phyloP scores from a whole-genome alignment of 1,140 invertebrate genomes.

The Neodiprion fabricii region DNA sequence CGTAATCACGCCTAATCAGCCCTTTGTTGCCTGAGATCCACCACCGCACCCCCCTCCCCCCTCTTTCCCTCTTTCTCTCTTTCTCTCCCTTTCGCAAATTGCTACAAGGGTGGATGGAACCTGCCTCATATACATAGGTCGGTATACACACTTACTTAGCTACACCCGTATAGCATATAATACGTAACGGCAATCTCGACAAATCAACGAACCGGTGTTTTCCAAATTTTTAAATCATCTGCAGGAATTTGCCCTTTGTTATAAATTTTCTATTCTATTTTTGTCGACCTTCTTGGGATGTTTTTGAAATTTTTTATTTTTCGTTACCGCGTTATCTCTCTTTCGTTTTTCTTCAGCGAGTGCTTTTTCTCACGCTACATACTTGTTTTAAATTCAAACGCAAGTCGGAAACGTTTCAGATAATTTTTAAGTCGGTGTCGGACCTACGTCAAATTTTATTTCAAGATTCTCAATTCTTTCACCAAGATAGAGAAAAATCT shows the following conservation, averaged over 20 bases:
- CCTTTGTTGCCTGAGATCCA: conserved; percentile 13
- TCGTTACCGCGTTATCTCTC: neutral
- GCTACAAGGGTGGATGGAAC: neutral
- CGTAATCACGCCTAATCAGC: conserved; percentile 21
- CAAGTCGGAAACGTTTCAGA: no score
- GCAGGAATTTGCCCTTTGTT: neutral
- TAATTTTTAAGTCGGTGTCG: no score
- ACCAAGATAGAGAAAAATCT: no score
- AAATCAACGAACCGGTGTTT: neutral
- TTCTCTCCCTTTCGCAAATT: neutral
- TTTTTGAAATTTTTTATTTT: neutral
- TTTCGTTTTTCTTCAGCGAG: neutral
- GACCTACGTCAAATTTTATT: no score
- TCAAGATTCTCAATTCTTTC: no score
- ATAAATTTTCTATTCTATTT: no score
- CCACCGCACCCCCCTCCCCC: neutral
- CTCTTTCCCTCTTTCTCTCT: neutral
- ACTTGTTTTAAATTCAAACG: neutral
- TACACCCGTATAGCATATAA: no score
- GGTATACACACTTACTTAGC: no score
- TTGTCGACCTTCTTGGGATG: no score
- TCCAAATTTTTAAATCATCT: neutral
- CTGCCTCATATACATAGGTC: no score
- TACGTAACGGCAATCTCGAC: no score
- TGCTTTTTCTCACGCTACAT: neutral